Evolutionary conservation across 2,797 vertebrate genomes (phyloP).

Genomic region (Coluber constrictor): DNA sequence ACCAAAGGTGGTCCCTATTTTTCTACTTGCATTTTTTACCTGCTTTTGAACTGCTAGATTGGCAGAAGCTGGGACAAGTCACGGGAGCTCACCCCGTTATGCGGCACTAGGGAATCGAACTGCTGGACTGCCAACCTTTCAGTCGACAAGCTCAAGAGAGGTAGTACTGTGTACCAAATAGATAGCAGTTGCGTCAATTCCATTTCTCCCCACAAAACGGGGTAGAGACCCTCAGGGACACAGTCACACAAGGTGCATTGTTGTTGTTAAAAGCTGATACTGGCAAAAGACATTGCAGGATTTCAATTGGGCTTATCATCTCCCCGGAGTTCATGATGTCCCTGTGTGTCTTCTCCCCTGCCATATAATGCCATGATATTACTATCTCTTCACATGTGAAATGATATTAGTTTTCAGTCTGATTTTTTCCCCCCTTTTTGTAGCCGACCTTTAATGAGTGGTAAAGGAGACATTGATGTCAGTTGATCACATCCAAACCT

Average conservation of each 20-base stretch:
- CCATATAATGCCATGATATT: conserved; percentile 32
- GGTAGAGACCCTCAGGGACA: conserved; percentile 23
- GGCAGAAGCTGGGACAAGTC: no score
- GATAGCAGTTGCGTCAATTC: conserved; percentile 52
- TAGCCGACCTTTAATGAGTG: conserved; percentile 51
- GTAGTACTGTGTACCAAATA: conserved; percentile 1
- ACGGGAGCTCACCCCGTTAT: no score
- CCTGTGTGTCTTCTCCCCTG: not conserved
- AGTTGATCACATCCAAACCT: conserved; percentile 51
- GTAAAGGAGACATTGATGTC: conserved; percentile 59
- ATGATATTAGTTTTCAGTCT: conserved; percentile 51
- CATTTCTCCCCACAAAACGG: conserved; percentile 15
- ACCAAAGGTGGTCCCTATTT: no score
- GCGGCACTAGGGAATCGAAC: no score
- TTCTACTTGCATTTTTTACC: no score
- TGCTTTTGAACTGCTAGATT: no score
- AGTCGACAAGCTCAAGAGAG: no score
- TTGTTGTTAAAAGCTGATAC: conserved; percentile 35
- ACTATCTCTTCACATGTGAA: conserved; percentile 37
- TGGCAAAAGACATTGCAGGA: conserved; percentile 46
- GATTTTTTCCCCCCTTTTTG: not conserved
- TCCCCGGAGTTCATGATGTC: conserved; percentile 38
- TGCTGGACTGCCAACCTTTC: no score
- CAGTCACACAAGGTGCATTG: conserved; percentile 38
- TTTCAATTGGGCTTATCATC: conserved; percentile 44